Conservation (phyloP, 2,797 vertebrate genomes). For the Rhinoraja longicauda region DNA sequence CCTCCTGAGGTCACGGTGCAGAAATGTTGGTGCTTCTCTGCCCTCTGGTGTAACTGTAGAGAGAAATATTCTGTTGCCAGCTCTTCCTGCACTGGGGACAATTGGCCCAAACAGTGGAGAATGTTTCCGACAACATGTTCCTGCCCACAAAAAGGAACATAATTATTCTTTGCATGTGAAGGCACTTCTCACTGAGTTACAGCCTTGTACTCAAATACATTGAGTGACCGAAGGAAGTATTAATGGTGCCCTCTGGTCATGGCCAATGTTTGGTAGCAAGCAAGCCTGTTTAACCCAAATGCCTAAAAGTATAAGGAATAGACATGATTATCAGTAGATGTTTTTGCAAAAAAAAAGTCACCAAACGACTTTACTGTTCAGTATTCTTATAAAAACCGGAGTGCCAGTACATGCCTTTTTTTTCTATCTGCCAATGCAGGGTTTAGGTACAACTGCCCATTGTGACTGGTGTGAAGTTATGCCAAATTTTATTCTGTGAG, state of each 20-base stretch:
- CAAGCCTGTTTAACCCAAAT: slow-evolving; percentile 26
- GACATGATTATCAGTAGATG: not conserved
- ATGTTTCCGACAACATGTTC: slow-evolving; percentile 16
- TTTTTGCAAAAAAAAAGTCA: not conserved
- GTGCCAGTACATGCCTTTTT: slow-evolving; percentile 29
- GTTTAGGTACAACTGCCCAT: not conserved
- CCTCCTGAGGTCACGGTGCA: not conserved
- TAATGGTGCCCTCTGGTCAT: not conserved
- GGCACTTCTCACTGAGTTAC: slow-evolving; percentile 8
- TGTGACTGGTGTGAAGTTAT: not conserved
- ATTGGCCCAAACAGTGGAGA: slow-evolving; percentile 22
- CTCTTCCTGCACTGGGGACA: slow-evolving; percentile 20
- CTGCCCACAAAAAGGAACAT: not conserved
- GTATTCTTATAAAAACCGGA: slow-evolving; percentile 5
- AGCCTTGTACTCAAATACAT: not conserved
- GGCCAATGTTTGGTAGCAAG: slow-evolving; percentile 8
- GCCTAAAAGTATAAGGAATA: slow-evolving; percentile 6
- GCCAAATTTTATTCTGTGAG: slow-evolving; percentile 30
- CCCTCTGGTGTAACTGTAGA: slow-evolving; percentile 5
- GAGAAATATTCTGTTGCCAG: not conserved
- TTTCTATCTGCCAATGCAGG: slow-evolving; percentile 13
- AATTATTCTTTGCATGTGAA: slow-evolving; percentile 5
- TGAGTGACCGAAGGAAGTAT: slow-evolving; percentile 7
- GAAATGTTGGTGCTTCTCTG: not conserved
- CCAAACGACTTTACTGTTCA: not conserved